Base-by-base conservation (phyloP, 2,888 invertebrate species). In the Cancer borealis region DNA sequence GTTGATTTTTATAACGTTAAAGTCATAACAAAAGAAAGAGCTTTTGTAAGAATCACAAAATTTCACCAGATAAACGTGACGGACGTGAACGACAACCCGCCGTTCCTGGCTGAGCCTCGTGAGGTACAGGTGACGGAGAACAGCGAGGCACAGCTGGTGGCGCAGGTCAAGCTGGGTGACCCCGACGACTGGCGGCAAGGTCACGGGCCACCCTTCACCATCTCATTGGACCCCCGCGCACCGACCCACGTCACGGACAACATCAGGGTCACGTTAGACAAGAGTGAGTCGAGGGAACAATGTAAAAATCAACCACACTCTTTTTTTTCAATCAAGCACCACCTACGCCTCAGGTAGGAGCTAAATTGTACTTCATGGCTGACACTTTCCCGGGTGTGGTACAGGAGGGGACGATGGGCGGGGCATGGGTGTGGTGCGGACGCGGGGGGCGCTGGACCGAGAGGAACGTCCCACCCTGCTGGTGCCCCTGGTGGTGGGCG, bases 21-120 rank as follows among this genome's bases (percentile, higher is more conserved):
- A n/a, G n/a, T 66, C 21, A n/a, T 3, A 6, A 17, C 66, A 66
- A n/a, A 17, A 54, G n/a, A n/a, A 66, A 66, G 0, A 66, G n/a
- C 21, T 66, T 3, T n/a, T 21, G 8, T 66, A 66, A n/a, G n/a
- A 66, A 66, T 4, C 79, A 79, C 79, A 26, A 26, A 26, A 3
- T 30, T 79, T 84, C 14, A 1, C 0, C 93, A 95, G 95, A 92
- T 95, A 14, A 90, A 93, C 46, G 95, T 95, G 49, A 84, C 84
- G 12, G 95, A 95, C 60, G 91, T 95, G 88, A 95, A 95, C 88
- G 95, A 95, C 94, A 95, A 95, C 88, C 92, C 95, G 8, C 95
- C 95, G 3, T 92, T 91, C 88, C 79, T 95, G 79, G 88, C 87
- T 1, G 66, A 87, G 73, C 93, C 93, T 26, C 89, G 92, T 17